Evolutionary conservation across 2,113 vertebrate species (phyloP).

Genomic region (Nycticorax nycticorax): DNA sequence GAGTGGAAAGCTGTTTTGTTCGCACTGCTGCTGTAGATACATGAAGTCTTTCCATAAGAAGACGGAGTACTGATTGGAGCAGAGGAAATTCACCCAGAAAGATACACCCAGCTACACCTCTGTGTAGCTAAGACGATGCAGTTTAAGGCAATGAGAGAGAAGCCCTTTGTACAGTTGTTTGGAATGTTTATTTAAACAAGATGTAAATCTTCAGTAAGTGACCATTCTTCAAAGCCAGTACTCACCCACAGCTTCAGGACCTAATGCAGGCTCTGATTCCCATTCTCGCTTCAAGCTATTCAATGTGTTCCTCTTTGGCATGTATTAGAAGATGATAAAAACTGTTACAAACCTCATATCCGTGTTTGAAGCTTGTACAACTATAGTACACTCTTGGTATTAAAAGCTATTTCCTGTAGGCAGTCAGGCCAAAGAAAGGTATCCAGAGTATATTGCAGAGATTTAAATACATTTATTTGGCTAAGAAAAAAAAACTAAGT

Average conservation of each 20-base stretch:
- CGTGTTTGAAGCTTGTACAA: background rate
- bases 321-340: conserved; percentile 22
- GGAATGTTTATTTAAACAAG: conserved; percentile 10
- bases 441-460: background rate
- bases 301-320: background rate
- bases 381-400: background rate
- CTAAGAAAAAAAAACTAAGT: background rate
- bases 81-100: background rate
- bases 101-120: background rate
- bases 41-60: background rate
- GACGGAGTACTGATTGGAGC: background rate
- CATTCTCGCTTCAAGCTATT: background rate
- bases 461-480: background rate
- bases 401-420: conserved; percentile 42
- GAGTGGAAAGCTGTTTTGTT: background rate
- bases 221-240: background rate
- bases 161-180: background rate
- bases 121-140: background rate
- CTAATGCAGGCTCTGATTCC: background rate
- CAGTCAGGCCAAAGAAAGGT: background rate
- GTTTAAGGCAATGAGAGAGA: background rate
- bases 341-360: conserved; percentile 13
- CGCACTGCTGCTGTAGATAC: background rate
- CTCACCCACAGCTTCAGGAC: background rate
- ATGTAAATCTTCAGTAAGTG: background rate